A percentile compares a stretch with the other conserved stretches of the same genome.
Conservation (phyloP, 2,113 vertebrate species). For the Grammomys surdaster region DNA sequence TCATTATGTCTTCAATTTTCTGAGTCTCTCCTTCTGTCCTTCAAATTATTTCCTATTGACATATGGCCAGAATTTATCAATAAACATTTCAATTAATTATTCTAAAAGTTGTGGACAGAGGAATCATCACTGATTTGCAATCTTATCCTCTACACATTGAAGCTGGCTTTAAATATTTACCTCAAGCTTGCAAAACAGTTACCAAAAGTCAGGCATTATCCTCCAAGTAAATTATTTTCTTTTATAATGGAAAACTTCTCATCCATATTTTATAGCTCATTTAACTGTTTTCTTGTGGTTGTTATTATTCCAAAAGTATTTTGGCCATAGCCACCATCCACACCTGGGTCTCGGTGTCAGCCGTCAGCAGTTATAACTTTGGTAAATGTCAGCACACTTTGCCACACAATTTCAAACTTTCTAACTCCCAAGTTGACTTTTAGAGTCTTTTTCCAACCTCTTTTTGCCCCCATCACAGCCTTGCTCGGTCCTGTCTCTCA, state of each 20-base stretch:
- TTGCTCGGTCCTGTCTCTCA: neutral
- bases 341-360: neutral
- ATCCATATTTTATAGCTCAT: conserved; percentile 53
- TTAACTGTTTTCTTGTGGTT: conserved; percentile 41
- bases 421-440: conserved; percentile 39
- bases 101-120: neutral
- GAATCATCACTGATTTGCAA: neutral
- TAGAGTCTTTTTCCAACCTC: neutral
- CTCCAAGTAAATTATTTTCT: conserved; percentile 66
- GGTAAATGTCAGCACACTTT: conserved; percentile 56
- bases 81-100: conserved; percentile 39
- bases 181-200: neutral
- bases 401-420: neutral
- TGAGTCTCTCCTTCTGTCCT: conserved; percentile 26
- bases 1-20: conserved; percentile 19
- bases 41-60: conserved; percentile 24
- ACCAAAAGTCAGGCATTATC: neutral
- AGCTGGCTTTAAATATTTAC: neutral
- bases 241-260: neutral
- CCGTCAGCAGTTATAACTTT: neutral
- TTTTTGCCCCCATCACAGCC: neutral
- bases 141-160: neutral
- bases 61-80: conserved; percentile 48
- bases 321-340: neutral
- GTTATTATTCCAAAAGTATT: conserved; percentile 39